A percentile compares a stretch with the other conserved stretches of the same genome.
Conservation (phyloP, 2,113 vertebrate genomes). For the Procavia capensis region DNA sequence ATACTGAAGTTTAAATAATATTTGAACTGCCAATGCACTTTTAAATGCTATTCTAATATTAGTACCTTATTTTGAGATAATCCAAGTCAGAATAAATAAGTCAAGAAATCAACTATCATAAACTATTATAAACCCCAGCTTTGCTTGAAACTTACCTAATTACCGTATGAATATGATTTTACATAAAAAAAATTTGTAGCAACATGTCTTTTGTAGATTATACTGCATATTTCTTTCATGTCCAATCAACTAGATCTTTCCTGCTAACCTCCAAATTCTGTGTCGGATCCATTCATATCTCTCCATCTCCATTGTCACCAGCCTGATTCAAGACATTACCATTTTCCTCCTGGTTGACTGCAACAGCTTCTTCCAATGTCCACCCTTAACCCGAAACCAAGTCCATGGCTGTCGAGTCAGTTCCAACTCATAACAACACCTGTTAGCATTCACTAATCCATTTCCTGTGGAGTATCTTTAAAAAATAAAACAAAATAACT, state of each 20-base stretch:
- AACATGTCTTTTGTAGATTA: neutral
- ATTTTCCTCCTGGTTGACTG: neutral
- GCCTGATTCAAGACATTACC: neutral
- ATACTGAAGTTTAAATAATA: neutral
- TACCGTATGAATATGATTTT: neutral
- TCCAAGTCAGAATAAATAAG: neutral
- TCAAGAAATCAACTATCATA: neutral
- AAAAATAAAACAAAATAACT: neutral
- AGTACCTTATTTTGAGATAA: neutral
- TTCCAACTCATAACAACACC: no score
- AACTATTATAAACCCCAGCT: neutral
- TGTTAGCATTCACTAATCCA: neutral
- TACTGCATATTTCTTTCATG: neutral
- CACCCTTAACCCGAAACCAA: no score
- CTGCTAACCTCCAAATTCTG: neutral
- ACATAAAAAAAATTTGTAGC: neutral
- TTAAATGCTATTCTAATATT: neutral
- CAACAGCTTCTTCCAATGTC: neutral
- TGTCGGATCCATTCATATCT: neutral
- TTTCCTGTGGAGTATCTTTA: neutral
- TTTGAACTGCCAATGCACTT: neutral
- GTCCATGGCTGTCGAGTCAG: no score
- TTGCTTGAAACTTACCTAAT: constrained; percentile 27
- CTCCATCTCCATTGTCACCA: neutral
- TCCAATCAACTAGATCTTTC: neutral